Evolutionary conservation across 2,888 invertebrate species (phyloP), one percentile per base, ranked within the genome.

Genomic region (Daptonema setosum): DNA sequence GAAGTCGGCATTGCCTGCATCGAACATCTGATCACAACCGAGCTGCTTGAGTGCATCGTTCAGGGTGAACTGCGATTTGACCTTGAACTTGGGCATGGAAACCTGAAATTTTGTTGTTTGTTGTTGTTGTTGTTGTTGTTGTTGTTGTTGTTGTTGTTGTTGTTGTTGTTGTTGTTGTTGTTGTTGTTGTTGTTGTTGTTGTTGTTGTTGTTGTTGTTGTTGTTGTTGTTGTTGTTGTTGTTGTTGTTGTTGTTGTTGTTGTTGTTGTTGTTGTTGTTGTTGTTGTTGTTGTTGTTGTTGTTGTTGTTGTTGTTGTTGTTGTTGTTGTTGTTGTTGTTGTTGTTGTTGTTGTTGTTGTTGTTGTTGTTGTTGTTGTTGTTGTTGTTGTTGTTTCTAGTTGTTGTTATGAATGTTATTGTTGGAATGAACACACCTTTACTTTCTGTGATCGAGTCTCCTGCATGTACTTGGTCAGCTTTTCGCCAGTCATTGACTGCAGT

Each of bases 21-120:
- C 41, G 30, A 57, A 57, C 55, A 57, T 57, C 17, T 54, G 24
- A 26, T n/a, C 47, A 35, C 35, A 24, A 17, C 57, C 57, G 3
- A 57, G 25, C 17, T 5, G n/a, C 28, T 47, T n/a, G 22, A 57
- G 51, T 20, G 41, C 28, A 25, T 47, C 50, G n/a, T 50, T 55
- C 28, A 57, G 51, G 17, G 24, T 17, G 24, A 55, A 22, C 26
- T n/a, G 3, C 22, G 35, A 11, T 25, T 57, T 55, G 8, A 57
- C 3, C 24, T 56, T 56, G 28, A 57, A 55, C 28, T 57, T 57
- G 24, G 57, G 57, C 28, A 57, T 5, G 24, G 51, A 3, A 5
- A 55, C 56, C 56, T 51, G 22, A 3, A 26, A 26, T 11, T 22
- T 11, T 47, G 47, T 47, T 11, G 17, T 17, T 26, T 50, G 24